Conservation (phyloP, 2,888 invertebrate genomes). For the Neria commutata region DNA sequence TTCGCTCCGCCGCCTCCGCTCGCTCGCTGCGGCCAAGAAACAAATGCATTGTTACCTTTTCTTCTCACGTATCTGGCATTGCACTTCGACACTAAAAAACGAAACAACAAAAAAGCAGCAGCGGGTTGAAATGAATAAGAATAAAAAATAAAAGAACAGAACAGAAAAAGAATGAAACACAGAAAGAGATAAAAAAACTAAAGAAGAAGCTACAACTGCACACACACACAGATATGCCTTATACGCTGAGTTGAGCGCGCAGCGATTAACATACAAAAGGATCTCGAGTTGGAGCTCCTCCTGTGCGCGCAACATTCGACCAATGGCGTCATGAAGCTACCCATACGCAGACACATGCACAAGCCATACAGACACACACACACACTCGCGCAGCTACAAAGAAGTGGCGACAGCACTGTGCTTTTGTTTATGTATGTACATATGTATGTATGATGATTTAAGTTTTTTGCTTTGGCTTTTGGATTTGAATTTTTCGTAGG, state of each 20-base stretch:
- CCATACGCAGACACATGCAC: background rate
- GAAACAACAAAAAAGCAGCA: background rate
- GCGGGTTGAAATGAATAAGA: background rate
- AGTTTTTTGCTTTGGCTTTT: background rate
- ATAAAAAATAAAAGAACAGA: constrained; percentile 24
- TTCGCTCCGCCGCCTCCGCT: background rate
- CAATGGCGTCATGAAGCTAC: background rate
- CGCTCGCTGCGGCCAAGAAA: background rate
- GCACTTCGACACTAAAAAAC: background rate
- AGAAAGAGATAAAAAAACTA: constrained; percentile 30
- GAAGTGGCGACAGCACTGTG: too few species aligned
- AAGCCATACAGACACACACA: too few species aligned
- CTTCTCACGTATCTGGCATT: background rate
- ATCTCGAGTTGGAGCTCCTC: constrained; percentile 34
- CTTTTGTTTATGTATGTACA: too few species aligned
- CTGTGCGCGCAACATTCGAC: background rate
- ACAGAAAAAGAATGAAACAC: constrained; percentile 32
- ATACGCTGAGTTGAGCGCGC: background rate
- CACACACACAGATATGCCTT: constrained; percentile 5
- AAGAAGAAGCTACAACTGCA: constrained; percentile 5
- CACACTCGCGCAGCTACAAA: background rate
- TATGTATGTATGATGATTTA: too few species aligned
- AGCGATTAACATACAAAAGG: constrained; percentile 58
- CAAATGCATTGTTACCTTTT: constrained; percentile 1
- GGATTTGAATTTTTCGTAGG: background rate